phyloP scores from a whole-genome alignment of 2,797 vertebrate species.

The Tragopan temminckii region DNA sequence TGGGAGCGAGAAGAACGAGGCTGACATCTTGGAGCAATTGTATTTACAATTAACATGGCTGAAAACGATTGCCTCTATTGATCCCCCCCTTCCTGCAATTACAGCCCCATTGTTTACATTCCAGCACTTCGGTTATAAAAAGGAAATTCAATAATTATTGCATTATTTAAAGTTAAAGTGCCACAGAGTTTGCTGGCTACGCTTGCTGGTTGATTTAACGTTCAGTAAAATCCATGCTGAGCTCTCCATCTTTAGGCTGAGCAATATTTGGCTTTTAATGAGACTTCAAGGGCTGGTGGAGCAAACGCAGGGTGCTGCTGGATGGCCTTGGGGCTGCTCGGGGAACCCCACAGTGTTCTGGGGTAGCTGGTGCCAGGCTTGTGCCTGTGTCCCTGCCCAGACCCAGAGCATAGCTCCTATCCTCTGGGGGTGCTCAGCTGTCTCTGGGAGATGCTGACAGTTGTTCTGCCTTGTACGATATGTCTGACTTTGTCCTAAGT shows the following conservation, averaged over 20 bases:
- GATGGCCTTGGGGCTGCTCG: slow-evolving; percentile 41
- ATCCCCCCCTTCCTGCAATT: slow-evolving; percentile 99
- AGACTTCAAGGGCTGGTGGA: slow-evolving; percentile 73
- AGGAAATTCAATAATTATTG: slow-evolving; percentile 99
- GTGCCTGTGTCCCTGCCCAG: fast-evolving
- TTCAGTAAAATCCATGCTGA: slow-evolving; percentile 86
- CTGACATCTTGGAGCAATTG: slow-evolving; percentile 91
- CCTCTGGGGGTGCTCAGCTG: fast-evolving
- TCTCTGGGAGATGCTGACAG: fast-evolving
- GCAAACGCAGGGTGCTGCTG: slow-evolving; percentile 29
- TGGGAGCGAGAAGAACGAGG: slow-evolving; percentile 88
- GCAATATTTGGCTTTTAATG: slow-evolving; percentile 85
- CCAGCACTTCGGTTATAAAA: slow-evolving; percentile 98
- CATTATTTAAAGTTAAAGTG: slow-evolving; percentile 99
- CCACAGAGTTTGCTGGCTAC: slow-evolving; percentile 91
- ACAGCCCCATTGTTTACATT: slow-evolving; percentile 99
- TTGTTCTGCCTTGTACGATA: fast-evolving
- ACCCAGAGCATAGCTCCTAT: neutral
- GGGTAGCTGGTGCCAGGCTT: fast-evolving
- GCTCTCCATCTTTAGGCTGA: slow-evolving; percentile 84
- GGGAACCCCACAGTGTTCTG: neutral
- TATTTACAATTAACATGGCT: slow-evolving; percentile 98
- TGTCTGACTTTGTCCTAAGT: neutral
- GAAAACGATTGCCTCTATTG: slow-evolving; percentile 99
- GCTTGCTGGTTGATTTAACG: slow-evolving; percentile 87